Conservation (phyloP, 1,140 invertebrate species). For the Papilio helenus region DNA sequence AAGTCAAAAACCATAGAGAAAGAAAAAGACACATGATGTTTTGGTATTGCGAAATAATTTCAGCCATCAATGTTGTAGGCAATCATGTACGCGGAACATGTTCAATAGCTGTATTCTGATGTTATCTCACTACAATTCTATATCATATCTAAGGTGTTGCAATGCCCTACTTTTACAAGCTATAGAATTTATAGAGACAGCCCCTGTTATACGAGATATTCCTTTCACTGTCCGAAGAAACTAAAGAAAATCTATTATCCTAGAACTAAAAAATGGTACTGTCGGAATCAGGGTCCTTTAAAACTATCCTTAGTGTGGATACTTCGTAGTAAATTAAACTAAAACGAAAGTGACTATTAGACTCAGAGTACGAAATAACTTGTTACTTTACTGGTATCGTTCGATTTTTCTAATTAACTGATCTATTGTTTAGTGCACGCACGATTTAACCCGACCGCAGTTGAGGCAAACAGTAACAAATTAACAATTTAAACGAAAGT, state of each 20-base stretch:
- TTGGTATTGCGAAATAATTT: neutral
- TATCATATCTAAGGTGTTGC: conserved; percentile 6
- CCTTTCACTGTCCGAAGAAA: neutral
- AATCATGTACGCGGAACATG: neutral
- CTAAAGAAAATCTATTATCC: neutral
- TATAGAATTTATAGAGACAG: neutral
- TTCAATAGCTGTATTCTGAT: neutral
- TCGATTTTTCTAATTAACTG: neutral
- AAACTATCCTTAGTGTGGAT: neutral
- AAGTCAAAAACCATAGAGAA: too few species aligned
- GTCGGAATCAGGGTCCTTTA: neutral
- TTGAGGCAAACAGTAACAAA: conserved; percentile 33
- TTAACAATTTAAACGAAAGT: conserved; percentile 51
- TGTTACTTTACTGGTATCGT: too few species aligned
- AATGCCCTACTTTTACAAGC: conserved; percentile 13
- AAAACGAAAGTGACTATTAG: too few species aligned
- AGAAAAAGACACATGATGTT: neutral
- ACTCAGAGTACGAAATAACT: too few species aligned
- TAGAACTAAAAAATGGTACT: neutral
- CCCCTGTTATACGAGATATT: neutral
- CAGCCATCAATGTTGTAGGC: neutral
- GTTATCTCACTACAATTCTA: neutral
- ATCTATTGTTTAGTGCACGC: conserved; percentile 40
- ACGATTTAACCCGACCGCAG: conserved; percentile 42
- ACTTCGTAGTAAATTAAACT: neutral